A percentile compares a stretch with the other conserved stretches of the same genome.
Evolutionary conservation across 2,797 vertebrate species (phyloP).

Genomic region (Carapus acus): DNA sequence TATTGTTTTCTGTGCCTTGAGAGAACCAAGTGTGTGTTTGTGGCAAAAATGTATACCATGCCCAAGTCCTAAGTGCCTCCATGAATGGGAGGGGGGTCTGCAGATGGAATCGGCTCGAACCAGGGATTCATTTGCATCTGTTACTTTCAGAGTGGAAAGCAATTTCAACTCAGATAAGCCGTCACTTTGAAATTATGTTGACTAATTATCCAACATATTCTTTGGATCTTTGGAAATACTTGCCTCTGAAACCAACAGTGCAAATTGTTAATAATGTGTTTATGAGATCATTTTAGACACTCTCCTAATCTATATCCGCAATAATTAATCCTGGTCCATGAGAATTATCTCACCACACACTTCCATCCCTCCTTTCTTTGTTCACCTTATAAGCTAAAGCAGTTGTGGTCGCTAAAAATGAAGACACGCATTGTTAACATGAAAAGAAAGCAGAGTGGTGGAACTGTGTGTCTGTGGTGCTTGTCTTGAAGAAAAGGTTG

Average conservation of each 20-base stretch:
- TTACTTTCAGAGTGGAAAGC: constrained; percentile 59
- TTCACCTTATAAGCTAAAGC: background rate
- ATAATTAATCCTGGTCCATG: background rate
- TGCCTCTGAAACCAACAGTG: constrained; percentile 58
- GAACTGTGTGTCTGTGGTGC: background rate
- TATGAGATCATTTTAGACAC: constrained; percentile 15
- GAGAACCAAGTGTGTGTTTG: constrained; percentile 60
- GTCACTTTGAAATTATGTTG: constrained; percentile 10
- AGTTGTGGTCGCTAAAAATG: background rate
- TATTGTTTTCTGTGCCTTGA: constrained; percentile 72
- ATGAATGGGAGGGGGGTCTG: constrained; percentile 62
- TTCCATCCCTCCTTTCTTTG: background rate
- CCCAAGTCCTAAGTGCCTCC: constrained; percentile 57
- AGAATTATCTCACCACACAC: background rate
- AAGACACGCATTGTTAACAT: background rate
- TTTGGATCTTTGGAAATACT: constrained; percentile 2
- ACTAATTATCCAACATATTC: constrained; percentile 6
- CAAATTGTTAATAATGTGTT: constrained; percentile 38
- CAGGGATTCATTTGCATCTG: constrained; percentile 49
- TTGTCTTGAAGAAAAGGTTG: background rate
- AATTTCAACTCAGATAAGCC: background rate
- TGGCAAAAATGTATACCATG: constrained; percentile 67
- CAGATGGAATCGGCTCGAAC: constrained; percentile 49
- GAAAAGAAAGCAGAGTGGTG: background rate
- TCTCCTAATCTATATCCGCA: constrained; percentile 16